Evolutionary conservation across 2,113 vertebrate species (phyloP).

Genomic region (Mus musculus): GRCm39 chr15:13432001-13432500

Average conservation of each 20-base stretch:
- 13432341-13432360: background rate
- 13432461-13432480: background rate
- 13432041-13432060: background rate
- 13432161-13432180: background rate
- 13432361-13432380: slow-evolving; percentile 13
- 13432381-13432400: background rate
- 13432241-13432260: background rate
- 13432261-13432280: too few relatives aligned
- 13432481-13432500: background rate
- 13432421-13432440: accelerated
- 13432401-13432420: background rate
- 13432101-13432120: background rate
- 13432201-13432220: slow-evolving; percentile 12
- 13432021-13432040: background rate
- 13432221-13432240: slow-evolving; percentile 50
- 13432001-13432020: background rate
- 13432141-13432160: background rate
- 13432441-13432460: background rate
- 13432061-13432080: background rate
- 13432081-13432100: background rate
- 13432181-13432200: background rate
- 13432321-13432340: background rate
- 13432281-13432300: background rate
- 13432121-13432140: slow-evolving; percentile 23
- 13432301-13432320: background rate